Conservation (phyloP, 2,888 invertebrate genomes). For the Lysandra bellargus region DNA sequence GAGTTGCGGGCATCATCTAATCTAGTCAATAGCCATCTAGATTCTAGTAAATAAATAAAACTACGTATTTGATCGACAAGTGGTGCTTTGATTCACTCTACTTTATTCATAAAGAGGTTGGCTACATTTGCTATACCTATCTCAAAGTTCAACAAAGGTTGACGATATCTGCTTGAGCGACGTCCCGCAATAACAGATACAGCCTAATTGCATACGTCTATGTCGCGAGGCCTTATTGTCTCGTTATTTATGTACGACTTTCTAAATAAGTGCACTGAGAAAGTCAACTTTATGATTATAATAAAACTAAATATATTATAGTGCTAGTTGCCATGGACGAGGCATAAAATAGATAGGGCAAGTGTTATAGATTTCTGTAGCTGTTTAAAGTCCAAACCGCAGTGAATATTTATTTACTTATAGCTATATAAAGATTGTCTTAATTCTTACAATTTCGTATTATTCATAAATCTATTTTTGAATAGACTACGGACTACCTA, state of each 20-base stretch:
- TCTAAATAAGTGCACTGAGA: constrained; percentile 29
- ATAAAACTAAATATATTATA: constrained; percentile 17
- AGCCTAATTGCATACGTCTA: constrained; percentile 16
- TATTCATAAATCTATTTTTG: background rate
- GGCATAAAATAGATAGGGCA: background rate
- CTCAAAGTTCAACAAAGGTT: constrained; percentile 4
- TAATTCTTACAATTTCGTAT: background rate
- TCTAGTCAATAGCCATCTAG: too few relatives aligned
- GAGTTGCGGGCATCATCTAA: too few relatives aligned
- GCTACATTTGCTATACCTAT: background rate
- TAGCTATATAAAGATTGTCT: background rate
- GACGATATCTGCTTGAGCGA: background rate
- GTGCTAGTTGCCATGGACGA: background rate
- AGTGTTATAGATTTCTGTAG: background rate
- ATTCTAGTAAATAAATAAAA: background rate
- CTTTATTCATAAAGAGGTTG: background rate
- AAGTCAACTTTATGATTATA: constrained; percentile 29
- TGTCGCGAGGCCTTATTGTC: constrained; percentile 5
- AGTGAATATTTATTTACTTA: background rate
- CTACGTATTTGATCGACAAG: background rate
- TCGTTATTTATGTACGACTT: constrained; percentile 19
- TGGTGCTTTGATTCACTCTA: background rate
- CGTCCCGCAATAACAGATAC: constrained; percentile 5
- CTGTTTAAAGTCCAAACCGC: background rate
- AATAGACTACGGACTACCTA: background rate